Percentiles rank a stretch among this genome's conserved stretches.
Evolutionary conservation across 2,797 vertebrate species (phyloP).

Genomic region (Pseudotriccus pelzelni): DNA sequence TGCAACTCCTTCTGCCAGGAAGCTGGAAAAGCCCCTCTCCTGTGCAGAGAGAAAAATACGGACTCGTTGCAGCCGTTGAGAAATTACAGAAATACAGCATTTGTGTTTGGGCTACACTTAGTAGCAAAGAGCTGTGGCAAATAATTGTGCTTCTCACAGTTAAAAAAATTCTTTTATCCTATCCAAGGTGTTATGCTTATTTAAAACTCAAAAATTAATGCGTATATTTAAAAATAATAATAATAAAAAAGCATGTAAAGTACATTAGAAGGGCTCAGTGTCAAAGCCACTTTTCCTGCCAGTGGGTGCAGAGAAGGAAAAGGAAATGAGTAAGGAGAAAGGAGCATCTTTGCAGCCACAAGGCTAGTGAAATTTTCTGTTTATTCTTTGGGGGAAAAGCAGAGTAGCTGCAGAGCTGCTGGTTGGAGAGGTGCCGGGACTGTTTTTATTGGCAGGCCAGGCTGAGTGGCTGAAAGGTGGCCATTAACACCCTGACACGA

Average conservation of each 20-base stretch:
- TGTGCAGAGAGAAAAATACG: not conserved
- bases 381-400: constrained; percentile 8
- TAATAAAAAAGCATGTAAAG: not conserved
- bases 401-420: constrained; percentile 54
- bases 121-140: not conserved
- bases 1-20: constrained; percentile 17
- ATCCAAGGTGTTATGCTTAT: not conserved
- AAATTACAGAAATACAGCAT: not conserved
- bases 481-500: constrained; percentile 78
- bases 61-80: not conserved
- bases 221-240: not conserved
- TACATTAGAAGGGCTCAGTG: not conserved
- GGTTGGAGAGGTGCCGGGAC: constrained; percentile 57
- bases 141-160: not conserved
- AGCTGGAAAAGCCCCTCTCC: constrained; percentile 20
- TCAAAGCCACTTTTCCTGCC: not conserved
- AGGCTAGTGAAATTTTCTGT: constrained; percentile 23
- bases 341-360: constrained; percentile 13
- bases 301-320: not conserved
- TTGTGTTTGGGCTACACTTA: not conserved
- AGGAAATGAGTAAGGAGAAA: not conserved
- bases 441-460: constrained; percentile 76
- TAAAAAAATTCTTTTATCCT: not conserved
- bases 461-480: constrained; percentile 78
- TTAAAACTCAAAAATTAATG: not conserved